Base-by-base conservation (phyloP, 2,888 invertebrate genomes). In the Drosophila picticornis region DNA sequence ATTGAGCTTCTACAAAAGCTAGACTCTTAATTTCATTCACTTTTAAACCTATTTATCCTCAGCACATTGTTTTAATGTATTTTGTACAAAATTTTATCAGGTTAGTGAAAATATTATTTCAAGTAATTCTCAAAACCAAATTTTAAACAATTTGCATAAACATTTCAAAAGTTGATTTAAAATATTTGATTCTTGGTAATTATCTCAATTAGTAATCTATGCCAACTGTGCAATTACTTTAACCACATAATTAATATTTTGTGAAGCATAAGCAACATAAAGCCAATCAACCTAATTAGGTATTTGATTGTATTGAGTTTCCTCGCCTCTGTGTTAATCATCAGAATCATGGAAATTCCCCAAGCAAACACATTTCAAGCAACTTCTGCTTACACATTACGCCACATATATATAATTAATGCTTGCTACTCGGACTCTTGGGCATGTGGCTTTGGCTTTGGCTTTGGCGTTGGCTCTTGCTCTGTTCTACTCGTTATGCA, bases 341-440 rank as follows among this genome's bases (percentile, higher is more conserved):
- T 11, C n/a, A 16, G 22, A 61, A 36, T 55, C 46, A 59, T 51
- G 63, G 56, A 55, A 63, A 51, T 68, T 60, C 62, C 46, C 60
- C 59, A 66, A 46, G 76, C 80, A 75, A 63, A 63, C 61, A 65
- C 63, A 55, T 64, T 68, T 61, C 38, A 46, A 40, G 10, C 76
- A 57, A 57, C 52, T 60, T 52, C 70, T 63, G 40, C 50, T 43
- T 56, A 50, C 55, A 40, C 32, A 72, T 51, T 58, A 51, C 4
- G 46, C 62, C 60, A 64, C 67, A 59, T 77, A 60, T 57, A 60
- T 65, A 84, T 87, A 87, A 84, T 84, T 84, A 89, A 77, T 87
- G 80, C 81, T 78, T 71, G 75, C 77, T 62, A 55, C 66, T 80
- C 52, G 66, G 48, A 22, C 38, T 34, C 65, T 48, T 52, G 56